Conservation (phyloP, 1,140 invertebrate species). For the Euwallacea similis region DNA sequence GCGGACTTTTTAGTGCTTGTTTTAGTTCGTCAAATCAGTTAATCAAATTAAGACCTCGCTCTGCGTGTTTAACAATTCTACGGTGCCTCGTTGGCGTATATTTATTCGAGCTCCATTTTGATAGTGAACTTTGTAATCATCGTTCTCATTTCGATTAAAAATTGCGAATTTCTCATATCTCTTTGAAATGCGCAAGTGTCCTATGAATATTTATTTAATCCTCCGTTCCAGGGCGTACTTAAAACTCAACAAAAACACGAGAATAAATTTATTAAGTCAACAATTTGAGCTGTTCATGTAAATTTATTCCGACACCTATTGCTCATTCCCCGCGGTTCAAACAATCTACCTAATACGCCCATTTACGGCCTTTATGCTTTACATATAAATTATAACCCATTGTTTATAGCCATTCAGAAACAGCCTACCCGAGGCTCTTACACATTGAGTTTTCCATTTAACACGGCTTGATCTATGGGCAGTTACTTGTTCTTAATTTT, state of each 20-base stretch:
- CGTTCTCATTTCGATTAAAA: no score
- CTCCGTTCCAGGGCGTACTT: background rate
- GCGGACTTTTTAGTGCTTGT: conserved; percentile 24
- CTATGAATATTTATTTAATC: conserved; percentile 18
- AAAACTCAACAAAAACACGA: conserved; percentile 18
- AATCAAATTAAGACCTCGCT: conserved; percentile 27
- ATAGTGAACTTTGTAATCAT: no score
- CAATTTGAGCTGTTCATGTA: conserved; percentile 25
- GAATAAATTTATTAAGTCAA: conserved; percentile 32
- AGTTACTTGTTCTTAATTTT: conserved; percentile 27
- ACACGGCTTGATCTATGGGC: conserved; percentile 24
- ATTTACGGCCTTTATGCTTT: conserved; percentile 25
- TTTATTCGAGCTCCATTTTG: conserved; percentile 8
- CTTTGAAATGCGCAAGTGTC: background rate
- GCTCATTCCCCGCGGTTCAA: conserved; percentile 23
- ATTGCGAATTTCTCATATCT: no score
- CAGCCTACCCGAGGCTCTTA: conserved; percentile 27
- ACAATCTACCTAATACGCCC: conserved; percentile 33
- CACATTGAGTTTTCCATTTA: conserved; percentile 27
- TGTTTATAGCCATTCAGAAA: conserved; percentile 24
- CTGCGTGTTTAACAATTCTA: conserved; percentile 28
- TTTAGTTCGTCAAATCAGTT: conserved; percentile 25
- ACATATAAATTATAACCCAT: conserved; percentile 32
- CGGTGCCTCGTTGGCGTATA: conserved; percentile 19
- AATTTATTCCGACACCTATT: conserved; percentile 34